phyloP scores from a whole-genome alignment of 2,888 invertebrate species.

The Stenodema calcarata region DNA sequence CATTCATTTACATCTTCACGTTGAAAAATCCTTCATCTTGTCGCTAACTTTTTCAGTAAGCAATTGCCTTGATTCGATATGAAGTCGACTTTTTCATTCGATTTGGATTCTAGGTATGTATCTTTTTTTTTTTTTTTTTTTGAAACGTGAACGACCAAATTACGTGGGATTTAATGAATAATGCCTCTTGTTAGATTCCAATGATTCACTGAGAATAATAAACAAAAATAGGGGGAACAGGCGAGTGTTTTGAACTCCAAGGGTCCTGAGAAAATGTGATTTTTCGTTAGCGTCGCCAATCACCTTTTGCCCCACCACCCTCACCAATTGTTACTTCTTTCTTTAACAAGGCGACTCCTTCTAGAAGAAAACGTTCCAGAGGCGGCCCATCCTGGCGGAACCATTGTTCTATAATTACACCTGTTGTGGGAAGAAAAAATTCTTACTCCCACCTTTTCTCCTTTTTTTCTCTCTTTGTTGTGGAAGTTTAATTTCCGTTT shows the following conservation, averaged over 20 bases:
- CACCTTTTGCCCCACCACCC: not conserved
- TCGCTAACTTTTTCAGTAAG: no score
- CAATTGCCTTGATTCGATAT: no score
- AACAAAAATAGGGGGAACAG: no score
- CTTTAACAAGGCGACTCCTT: not conserved
- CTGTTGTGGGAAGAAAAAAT: conserved; percentile 36
- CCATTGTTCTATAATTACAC: conserved; percentile 42
- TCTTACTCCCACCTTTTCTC: not conserved
- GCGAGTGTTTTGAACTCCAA: conserved; percentile 3
- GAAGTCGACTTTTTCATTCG: no score
- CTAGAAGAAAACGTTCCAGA: not conserved
- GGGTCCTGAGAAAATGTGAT: conserved; percentile 32
- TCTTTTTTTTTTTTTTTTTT: no score
- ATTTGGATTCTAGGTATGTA: no score
- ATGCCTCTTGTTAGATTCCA: no score
- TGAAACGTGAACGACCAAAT: no score
- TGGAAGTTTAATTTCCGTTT: conserved; percentile 42
- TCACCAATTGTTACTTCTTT: not conserved
- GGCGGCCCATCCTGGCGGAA: conserved; percentile 35
- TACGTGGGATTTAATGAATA: no score
- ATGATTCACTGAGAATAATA: no score
- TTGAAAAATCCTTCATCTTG: no score
- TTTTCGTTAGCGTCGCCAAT: conserved; percentile 25
- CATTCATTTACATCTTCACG: no score
- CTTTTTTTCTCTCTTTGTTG: not conserved